These are phyloP conservation scores for Emydura subglobosa DNA, from an alignment of 2,113 vertebrate genomes.

Conservation along the genomic window DNA sequence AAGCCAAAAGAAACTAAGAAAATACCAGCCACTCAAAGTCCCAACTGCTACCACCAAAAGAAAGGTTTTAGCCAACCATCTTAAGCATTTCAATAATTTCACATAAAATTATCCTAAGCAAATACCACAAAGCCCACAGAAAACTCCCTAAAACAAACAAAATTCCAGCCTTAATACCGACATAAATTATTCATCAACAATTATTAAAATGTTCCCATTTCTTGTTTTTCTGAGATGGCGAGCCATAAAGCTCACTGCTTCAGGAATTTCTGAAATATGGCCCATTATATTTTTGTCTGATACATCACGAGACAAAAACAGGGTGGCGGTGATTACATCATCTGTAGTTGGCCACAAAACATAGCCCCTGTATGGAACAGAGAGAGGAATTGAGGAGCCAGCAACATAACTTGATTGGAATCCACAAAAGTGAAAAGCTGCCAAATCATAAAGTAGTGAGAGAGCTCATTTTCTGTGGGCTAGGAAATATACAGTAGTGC, in stretches of 20 bases:
- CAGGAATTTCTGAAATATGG: neutral
- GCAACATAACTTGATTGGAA: neutral
- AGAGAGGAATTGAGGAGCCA: neutral
- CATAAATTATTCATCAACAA: neutral
- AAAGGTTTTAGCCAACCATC: neutral
- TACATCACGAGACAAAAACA: neutral
- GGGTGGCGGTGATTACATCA: neutral
- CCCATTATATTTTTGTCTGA: neutral
- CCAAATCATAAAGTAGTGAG: neutral
- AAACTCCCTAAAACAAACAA: neutral
- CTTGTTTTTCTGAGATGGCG: neutral
- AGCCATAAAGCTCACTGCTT: neutral
- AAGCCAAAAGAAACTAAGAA: neutral
- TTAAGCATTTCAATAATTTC: neutral
- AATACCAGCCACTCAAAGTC: neutral
- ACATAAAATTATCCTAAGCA: neutral
- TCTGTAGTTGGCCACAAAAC: neutral
- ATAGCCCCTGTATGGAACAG: accelerated
- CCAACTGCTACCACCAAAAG: neutral
- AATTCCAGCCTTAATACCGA: neutral
- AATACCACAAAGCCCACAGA: neutral
- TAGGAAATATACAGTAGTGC: neutral
- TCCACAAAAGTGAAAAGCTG: accelerated
- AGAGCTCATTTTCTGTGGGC: neutral
- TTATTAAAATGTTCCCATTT: neutral